Percentiles rank a stretch among this genome's conserved stretches.
Conservation (phyloP, 2,113 vertebrate genomes). For the Columba janthina region DNA sequence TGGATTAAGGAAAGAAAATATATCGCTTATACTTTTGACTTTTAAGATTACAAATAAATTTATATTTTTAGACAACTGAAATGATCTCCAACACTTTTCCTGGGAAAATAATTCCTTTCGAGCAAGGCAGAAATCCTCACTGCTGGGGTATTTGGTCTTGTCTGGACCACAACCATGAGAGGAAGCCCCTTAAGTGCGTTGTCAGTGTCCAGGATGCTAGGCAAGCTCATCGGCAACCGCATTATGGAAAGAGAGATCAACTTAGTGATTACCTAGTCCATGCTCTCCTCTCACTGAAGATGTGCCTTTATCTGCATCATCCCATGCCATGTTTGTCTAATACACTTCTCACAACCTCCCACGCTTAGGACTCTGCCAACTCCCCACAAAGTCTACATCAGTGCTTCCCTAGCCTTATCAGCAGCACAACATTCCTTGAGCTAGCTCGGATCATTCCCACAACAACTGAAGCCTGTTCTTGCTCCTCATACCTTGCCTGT, state of each 20-base stretch:
- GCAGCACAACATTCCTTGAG: neutral
- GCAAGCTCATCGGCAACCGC: neutral
- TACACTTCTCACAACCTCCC: neutral
- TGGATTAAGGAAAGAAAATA: neutral
- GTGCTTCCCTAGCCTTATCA: neutral
- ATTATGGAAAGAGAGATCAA: neutral
- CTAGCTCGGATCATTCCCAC: neutral
- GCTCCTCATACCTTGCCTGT: neutral
- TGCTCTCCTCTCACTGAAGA: neutral
- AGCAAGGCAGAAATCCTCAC: neutral
- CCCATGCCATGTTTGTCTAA: neutral
- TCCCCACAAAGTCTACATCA: fast-evolving
- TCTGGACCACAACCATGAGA: fast-evolving
- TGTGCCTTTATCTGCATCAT: neutral
- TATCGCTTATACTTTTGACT: neutral
- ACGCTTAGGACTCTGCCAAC: neutral
- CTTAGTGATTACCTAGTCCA: neutral
- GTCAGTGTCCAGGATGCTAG: neutral
- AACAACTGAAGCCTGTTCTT: neutral
- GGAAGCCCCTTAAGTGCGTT: neutral
- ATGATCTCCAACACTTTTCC: neutral
- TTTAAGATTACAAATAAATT: neutral
- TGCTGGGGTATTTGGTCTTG: neutral
- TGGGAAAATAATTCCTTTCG: neutral
- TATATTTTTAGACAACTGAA: neutral